Evolutionary conservation across 2,797 vertebrate species (phyloP).

Genomic region (Eulemur rubriventer): DNA sequence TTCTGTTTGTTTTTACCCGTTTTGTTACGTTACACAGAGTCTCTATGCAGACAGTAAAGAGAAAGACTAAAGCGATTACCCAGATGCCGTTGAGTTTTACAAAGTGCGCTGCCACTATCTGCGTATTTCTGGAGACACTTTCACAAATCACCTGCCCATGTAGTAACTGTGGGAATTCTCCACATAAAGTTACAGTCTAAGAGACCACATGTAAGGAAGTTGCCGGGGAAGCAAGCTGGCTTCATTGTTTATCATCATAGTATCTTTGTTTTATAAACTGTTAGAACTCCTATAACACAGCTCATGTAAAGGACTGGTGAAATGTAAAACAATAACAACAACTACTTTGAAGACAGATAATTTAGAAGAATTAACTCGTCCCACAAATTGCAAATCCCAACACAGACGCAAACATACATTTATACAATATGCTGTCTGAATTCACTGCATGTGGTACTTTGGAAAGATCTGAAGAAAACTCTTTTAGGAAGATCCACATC

Average conservation of each 20-base stretch:
- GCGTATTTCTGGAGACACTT: not conserved
- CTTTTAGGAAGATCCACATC: not conserved
- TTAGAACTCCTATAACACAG: not conserved
- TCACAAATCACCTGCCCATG: not conserved
- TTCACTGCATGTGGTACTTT: not conserved
- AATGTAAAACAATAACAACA: not conserved
- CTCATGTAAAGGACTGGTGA: not conserved
- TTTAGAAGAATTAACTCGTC: not conserved
- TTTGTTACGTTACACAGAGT: not conserved
- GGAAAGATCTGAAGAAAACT: not conserved
- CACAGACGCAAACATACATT: not conserved
- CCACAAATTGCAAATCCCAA: not conserved
- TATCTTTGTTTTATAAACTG: not conserved
- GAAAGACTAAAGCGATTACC: not conserved
- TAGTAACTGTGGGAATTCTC: not conserved
- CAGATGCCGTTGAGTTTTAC: not conserved
- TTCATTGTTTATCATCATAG: not conserved
- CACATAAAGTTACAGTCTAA: not conserved
- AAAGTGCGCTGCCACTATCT: not conserved
- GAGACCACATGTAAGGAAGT: rapidly evolving
- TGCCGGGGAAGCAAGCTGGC: not conserved
- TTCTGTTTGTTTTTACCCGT: not conserved
- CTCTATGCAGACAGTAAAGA: not conserved
- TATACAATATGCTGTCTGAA: not conserved
- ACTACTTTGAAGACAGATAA: not conserved